Evolutionary conservation across 2,113 vertebrate species (phyloP).

Genomic region (Octodon degus): DNA sequence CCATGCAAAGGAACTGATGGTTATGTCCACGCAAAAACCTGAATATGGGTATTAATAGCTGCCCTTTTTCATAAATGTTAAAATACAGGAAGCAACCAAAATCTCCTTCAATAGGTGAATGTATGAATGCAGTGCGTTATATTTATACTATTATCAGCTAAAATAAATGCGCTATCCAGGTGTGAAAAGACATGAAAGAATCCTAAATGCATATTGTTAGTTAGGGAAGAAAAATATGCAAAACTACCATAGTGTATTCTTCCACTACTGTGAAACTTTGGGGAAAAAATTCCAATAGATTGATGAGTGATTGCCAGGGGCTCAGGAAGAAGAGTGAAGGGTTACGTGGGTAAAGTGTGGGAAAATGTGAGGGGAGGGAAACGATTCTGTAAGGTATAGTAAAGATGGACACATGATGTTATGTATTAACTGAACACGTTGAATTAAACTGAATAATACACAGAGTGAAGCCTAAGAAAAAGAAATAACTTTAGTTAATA

Average conservation of each 20-base stretch:
- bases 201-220: not conserved
- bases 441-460: not conserved
- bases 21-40: not conserved
- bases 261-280: not conserved
- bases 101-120: not conserved
- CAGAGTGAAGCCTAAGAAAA: not conserved
- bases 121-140: not conserved
- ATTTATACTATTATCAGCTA: conserved; percentile 8
- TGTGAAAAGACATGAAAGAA: not conserved
- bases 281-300: not conserved
- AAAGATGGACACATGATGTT: not conserved
- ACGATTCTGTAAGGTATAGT: not conserved
- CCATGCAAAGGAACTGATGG: not conserved
- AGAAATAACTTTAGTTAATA: not conserved
- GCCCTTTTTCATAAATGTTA: not conserved
- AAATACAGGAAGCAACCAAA: not conserved
- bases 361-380: not conserved
- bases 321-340: not conserved
- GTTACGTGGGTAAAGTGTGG: not conserved
- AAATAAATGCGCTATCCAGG: not conserved
- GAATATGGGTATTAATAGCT: not conserved
- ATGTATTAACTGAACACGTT: not conserved
- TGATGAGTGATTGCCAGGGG: not conserved
- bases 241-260: not conserved
- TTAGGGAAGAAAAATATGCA: not conserved